Evolutionary conservation across 2,888 invertebrate species (phyloP).

Genomic region (Stenodera caucasica): DNA sequence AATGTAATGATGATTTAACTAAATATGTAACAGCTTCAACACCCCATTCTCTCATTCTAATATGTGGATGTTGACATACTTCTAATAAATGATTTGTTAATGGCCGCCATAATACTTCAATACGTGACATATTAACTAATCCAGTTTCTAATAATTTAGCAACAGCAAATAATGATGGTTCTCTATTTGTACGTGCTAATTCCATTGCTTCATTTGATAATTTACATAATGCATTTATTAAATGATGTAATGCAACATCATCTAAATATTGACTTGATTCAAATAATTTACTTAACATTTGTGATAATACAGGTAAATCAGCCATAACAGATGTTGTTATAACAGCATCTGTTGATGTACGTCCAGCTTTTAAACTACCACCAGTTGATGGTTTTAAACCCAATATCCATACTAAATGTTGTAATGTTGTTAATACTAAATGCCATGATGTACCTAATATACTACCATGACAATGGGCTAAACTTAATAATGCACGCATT

Average conservation of each 20-base stretch:
- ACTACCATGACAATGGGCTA: slow-evolving; percentile 91
- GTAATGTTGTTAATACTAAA: slow-evolving; percentile 90
- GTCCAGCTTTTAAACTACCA: slow-evolving; percentile 85
- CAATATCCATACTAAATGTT: slow-evolving; percentile 92
- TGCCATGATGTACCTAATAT: slow-evolving; percentile 94
- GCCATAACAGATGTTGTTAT: slow-evolving; percentile 97
- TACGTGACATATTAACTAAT: slow-evolving; percentile 87
- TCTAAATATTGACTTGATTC: slow-evolving; percentile 93
- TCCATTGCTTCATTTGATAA: slow-evolving; percentile 97
- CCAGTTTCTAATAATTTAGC: slow-evolving; percentile 98
- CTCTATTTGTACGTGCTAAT: slow-evolving; percentile 91
- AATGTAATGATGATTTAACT: slow-evolving; percentile 87
- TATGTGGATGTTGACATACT: slow-evolving; percentile 94
- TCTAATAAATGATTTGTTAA: slow-evolving; percentile 94
- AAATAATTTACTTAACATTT: slow-evolving; percentile 89
- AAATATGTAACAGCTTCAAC: slow-evolving; percentile 95
- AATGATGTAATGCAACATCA: slow-evolving; percentile 91
- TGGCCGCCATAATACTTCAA: slow-evolving; percentile 94
- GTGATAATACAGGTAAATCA: slow-evolving; percentile 86
- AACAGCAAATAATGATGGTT: slow-evolving; percentile 95
- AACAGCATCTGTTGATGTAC: slow-evolving; percentile 79
- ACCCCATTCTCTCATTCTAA: slow-evolving; percentile 96
- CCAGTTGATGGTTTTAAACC: slow-evolving; percentile 94
- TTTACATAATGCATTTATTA: slow-evolving; percentile 95
- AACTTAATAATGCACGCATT: slow-evolving; percentile 85